Conservation (phyloP, 2,797 vertebrate species). For the Siniperca scherzeri region DNA sequence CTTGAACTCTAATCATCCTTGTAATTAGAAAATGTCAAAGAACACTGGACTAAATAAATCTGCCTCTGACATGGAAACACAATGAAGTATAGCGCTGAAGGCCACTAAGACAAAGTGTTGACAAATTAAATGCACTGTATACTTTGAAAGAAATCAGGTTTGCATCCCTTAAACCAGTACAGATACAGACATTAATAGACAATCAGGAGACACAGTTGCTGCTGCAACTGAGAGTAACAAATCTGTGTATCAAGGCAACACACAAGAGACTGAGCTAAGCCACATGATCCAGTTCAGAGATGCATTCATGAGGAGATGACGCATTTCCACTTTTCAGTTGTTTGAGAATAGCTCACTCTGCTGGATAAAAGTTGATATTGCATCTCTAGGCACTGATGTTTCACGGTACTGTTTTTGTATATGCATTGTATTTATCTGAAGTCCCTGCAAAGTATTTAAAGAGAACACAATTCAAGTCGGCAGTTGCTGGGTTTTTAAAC, state of each 20-base stretch:
- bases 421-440: not conserved
- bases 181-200: not conserved
- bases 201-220: not conserved
- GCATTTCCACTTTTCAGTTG: conserved; percentile 39
- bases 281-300: conserved; percentile 22
- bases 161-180: not conserved
- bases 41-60: not conserved
- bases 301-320: conserved; percentile 10
- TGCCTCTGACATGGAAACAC: not conserved
- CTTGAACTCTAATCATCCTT: not conserved
- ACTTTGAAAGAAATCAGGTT: not conserved
- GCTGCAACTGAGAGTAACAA: conserved; percentile 14
- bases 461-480: conserved; percentile 10
- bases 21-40: not conserved
- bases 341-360: conserved; percentile 73
- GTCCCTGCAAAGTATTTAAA: conserved; percentile 12
- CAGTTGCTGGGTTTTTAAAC: not conserved
- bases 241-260: conserved; percentile 26
- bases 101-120: not conserved
- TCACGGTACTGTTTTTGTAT: not conserved
- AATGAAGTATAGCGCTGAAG: not conserved
- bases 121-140: not conserved
- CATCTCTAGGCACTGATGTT: conserved; percentile 11
- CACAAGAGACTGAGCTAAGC: conserved; percentile 32
- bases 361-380: conserved; percentile 57